Evolutionary conservation across 2,888 invertebrate species (phyloP).

Genomic region (Ennomos fuscantarius): DNA sequence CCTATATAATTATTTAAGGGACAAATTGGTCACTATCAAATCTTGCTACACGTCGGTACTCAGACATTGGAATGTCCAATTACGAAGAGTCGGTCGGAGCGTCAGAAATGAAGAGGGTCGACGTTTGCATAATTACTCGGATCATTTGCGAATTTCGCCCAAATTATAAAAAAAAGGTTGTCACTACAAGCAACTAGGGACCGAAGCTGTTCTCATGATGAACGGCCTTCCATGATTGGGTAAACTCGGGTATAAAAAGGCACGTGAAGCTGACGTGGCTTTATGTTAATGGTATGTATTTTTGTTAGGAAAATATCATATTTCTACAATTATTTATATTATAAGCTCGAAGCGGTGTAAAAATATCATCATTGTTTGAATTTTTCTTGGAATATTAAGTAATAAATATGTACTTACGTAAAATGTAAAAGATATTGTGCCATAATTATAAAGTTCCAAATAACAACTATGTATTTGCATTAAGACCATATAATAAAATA

Average conservation of each 20-base stretch:
- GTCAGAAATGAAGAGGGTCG: slow-evolving; percentile 81
- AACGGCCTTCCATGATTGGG: slow-evolving; percentile 58
- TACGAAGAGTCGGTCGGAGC: slow-evolving; percentile 58
- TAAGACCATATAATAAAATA: no score
- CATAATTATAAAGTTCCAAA: not conserved
- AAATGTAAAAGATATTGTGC: slow-evolving; percentile 8
- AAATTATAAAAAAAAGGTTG: slow-evolving; percentile 78
- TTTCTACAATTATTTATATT: slow-evolving; percentile 7
- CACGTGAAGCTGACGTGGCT: slow-evolving; percentile 44
- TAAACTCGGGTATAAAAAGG: slow-evolving; percentile 45
- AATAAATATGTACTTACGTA: not conserved
- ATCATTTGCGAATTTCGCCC: slow-evolving; percentile 79
- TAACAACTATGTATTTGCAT: no score
- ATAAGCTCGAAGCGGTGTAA: not conserved
- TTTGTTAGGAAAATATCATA: slow-evolving; percentile 24
- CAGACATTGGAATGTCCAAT: slow-evolving; percentile 66
- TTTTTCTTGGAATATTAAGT: no score
- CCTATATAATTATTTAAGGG: slow-evolving; percentile 23
- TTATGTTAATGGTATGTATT: slow-evolving; percentile 23
- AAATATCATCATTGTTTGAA: not conserved
- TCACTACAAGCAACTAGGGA: slow-evolving; percentile 68
- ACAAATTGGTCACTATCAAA: slow-evolving; percentile 49
- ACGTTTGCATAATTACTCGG: slow-evolving; percentile 82
- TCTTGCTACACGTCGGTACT: slow-evolving; percentile 48
- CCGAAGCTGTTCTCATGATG: slow-evolving; percentile 46